Evolutionary conservation across 2,113 vertebrate species (phyloP).

Genomic region (Tenrec ecaudatus): DNA sequence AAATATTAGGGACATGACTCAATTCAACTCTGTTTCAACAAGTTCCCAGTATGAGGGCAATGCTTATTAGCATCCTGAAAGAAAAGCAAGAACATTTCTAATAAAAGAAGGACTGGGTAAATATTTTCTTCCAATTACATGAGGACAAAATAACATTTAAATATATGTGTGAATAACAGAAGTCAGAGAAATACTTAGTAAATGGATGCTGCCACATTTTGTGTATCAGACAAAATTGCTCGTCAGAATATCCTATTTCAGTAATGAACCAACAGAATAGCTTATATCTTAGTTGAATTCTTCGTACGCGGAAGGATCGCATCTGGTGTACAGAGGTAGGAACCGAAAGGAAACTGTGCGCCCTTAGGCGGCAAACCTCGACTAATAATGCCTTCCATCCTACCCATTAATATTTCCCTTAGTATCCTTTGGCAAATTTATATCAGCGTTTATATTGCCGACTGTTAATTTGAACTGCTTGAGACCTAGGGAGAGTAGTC

Average conservation of each 20-base stretch:
- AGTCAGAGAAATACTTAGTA: background rate
- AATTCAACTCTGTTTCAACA: background rate
- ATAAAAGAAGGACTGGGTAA: background rate
- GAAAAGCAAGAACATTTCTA: background rate
- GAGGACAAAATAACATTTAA: background rate
- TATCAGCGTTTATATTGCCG: background rate
- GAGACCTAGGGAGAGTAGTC: background rate
- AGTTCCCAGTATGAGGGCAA: background rate
- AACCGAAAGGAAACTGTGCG: background rate
- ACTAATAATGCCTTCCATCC: background rate
- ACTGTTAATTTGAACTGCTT: background rate
- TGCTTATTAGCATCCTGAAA: background rate
- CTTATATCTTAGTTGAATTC: background rate
- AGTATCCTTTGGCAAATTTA: background rate
- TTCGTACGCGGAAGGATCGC: background rate
- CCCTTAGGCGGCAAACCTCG: background rate
- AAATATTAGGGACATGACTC: background rate
- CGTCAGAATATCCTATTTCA: background rate
- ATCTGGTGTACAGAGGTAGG: background rate
- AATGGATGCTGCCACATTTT: background rate
- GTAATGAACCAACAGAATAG: background rate
- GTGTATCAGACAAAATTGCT: background rate
- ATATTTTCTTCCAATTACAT: background rate
- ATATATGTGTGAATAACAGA: background rate
- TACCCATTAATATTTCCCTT: background rate